A percentile compares a stretch with the other conserved stretches of the same genome.
Conservation (phyloP, 2,797 vertebrate species). For the Phoebastria nigripes region DNA sequence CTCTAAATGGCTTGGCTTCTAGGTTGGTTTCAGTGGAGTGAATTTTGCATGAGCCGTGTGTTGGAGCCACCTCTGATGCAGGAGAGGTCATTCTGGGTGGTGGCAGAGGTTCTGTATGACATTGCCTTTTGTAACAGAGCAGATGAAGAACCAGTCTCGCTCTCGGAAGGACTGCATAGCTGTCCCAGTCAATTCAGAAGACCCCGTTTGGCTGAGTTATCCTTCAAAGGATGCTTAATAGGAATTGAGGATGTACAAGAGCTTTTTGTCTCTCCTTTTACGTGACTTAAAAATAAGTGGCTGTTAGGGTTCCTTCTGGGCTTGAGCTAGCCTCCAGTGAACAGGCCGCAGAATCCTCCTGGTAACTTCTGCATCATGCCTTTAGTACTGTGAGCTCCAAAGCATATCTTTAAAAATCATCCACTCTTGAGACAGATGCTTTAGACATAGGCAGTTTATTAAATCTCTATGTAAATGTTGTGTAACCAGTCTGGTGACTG, state of each 20-base stretch:
- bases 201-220: not conserved
- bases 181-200: not conserved
- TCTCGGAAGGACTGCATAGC: not conserved
- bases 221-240: not conserved
- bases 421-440: not conserved
- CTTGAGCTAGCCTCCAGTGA: not conserved
- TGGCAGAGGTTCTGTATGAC: not conserved
- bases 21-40: not conserved
- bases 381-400: not conserved
- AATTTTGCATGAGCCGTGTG: not conserved
- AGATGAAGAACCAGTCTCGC: not conserved
- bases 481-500: not conserved
- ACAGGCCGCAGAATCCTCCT: not conserved
- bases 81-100: not conserved
- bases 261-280: not conserved
- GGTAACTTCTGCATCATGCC: not conserved
- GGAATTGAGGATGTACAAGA: not conserved
- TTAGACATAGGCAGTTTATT: not conserved
- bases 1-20: not conserved
- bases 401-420: not conserved
- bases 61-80: not conserved
- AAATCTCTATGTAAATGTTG: not conserved
- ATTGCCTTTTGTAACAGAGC: not conserved
- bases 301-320: not conserved
- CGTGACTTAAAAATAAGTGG: not conserved